Percentiles rank a stretch among this genome's conserved stretches.
Conservation (phyloP, 35 echinoderm and acorn worm genomes). For the Lytechinus pictus region DNA sequence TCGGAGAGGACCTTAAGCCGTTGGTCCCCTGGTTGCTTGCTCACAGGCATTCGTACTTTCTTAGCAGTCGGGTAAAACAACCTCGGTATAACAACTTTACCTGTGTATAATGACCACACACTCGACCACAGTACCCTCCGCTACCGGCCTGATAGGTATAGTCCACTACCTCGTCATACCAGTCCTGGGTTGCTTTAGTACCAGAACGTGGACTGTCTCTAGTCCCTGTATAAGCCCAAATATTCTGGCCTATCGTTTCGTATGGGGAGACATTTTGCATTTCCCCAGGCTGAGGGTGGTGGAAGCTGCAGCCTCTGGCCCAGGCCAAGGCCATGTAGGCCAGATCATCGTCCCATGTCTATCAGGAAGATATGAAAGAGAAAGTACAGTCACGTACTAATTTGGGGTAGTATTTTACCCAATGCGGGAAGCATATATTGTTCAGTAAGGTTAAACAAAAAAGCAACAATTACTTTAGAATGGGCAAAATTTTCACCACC, state of each 20-base stretch:
- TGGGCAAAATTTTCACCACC: too few species aligned
- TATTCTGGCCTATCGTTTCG: slow-evolving; percentile 62
- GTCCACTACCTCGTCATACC: slow-evolving; percentile 72
- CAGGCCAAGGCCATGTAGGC: slow-evolving; percentile 76
- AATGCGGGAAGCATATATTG: too few species aligned
- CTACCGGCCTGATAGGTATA: slow-evolving; percentile 37
- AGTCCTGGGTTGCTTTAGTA: slow-evolving; percentile 55
- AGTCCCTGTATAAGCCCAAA: slow-evolving; percentile 57
- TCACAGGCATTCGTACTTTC: too few species aligned
- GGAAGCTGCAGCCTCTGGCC: slow-evolving; percentile 61
- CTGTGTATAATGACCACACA: slow-evolving; percentile 62
- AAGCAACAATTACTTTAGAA: too few species aligned
- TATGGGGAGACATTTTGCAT: slow-evolving; percentile 66
- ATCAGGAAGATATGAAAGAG: neutral
- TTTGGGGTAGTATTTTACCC: too few species aligned
- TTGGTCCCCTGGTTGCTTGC: too few species aligned
- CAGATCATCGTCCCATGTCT: slow-evolving; percentile 69
- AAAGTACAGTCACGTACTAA: too few species aligned
- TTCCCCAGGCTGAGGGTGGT: slow-evolving; percentile 57
- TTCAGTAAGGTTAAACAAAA: too few species aligned
- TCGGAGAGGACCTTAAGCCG: too few species aligned
- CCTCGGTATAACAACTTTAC: too few species aligned
- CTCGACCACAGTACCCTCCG: neutral
- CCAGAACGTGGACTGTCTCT: slow-evolving; percentile 47
- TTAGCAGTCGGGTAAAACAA: too few species aligned